phyloP scores from a whole-genome alignment of 2,888 invertebrate genomes.

The Drosophila quinaria region DNA sequence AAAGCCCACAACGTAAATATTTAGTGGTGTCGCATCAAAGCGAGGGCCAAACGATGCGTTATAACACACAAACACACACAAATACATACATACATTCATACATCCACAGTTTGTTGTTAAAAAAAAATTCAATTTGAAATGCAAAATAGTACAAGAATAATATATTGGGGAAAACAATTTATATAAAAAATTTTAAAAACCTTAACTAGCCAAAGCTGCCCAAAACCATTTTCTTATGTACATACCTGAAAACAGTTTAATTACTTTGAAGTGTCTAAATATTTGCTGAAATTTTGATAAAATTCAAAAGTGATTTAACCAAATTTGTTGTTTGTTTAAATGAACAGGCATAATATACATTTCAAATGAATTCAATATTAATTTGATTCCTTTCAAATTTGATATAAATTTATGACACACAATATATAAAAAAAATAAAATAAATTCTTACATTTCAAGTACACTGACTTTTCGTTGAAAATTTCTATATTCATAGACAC shows the following conservation, averaged over 20 bases:
- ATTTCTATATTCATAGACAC: no score
- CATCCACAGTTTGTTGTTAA: background rate
- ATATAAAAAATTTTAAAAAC: no score
- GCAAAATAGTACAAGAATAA: slow-evolving; percentile 7
- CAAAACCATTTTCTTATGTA: background rate
- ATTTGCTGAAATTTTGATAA: background rate
- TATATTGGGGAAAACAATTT: background rate
- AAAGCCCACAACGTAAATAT: slow-evolving; percentile 67
- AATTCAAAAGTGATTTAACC: background rate
- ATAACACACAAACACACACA: slow-evolving; percentile 5
- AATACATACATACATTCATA: background rate
- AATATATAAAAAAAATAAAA: no score
- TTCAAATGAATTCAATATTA: no score
- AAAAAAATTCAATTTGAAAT: slow-evolving; percentile 7
- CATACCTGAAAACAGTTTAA: background rate
- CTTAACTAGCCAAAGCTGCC: background rate
- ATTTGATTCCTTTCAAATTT: no score
- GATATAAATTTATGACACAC: no score
- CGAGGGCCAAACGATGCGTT: slow-evolving; percentile 29
- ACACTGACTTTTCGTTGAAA: no score
- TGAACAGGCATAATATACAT: no score
- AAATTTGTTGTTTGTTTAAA: background rate
- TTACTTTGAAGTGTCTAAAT: background rate
- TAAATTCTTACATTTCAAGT: no score
- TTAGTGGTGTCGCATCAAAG: slow-evolving; percentile 35